phyloP scores from a whole-genome alignment of 2,113 vertebrate species.

The Channa argus region DNA sequence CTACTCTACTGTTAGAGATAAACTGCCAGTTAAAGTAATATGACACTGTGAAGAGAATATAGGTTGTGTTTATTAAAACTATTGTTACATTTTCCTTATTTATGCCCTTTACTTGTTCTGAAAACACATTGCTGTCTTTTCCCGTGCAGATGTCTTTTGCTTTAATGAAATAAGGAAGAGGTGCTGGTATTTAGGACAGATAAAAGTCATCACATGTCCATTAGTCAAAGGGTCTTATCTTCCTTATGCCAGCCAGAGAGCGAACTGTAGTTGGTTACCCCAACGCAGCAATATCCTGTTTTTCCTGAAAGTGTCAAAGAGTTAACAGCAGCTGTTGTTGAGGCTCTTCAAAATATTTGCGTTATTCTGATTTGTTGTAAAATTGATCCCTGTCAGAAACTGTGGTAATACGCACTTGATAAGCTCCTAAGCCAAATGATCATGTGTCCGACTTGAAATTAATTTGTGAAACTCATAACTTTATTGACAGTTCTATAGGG shows the following conservation, averaged over 20 bases:
- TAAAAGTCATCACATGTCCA: slow-evolving; percentile 59
- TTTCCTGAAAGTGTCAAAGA: slow-evolving; percentile 16
- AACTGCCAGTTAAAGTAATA: slow-evolving; percentile 34
- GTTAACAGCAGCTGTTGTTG: not conserved
- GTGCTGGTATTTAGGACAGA: slow-evolving; percentile 60
- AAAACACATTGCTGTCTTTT: slow-evolving; percentile 17
- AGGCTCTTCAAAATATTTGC: not conserved
- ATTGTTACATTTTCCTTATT: not conserved
- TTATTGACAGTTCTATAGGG: not conserved
- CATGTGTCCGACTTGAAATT: not conserved
- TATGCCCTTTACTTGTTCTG: slow-evolving; percentile 8
- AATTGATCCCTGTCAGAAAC: not conserved
- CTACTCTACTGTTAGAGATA: slow-evolving; percentile 73
- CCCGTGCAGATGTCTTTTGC: slow-evolving; percentile 21
- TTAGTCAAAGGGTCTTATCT: slow-evolving; percentile 63
- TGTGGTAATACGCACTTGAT: not conserved
- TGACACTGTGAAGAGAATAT: not conserved
- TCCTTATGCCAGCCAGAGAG: slow-evolving; percentile 23
- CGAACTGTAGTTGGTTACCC: slow-evolving; percentile 20
- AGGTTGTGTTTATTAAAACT: not conserved
- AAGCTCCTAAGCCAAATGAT: not conserved
- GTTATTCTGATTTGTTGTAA: not conserved
- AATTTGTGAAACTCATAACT: not conserved
- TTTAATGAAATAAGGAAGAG: slow-evolving; percentile 42
- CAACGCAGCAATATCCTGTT: slow-evolving; percentile 40